Conservation (phyloP, 2,797 vertebrate genomes). For the Myotis planiceps region DNA sequence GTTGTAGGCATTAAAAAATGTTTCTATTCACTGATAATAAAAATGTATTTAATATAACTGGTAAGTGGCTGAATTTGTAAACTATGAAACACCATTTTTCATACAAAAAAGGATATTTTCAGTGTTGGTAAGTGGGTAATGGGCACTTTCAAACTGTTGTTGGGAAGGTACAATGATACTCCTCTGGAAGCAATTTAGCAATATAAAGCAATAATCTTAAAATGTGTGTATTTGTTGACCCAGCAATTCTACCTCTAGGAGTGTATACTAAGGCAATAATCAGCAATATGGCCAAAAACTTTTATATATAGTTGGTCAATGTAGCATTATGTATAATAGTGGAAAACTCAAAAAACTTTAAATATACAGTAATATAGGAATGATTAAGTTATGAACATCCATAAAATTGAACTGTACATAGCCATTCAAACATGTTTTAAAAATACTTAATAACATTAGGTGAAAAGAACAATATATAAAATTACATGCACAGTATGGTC, state of each 20-base stretch:
- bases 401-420: background rate
- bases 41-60: background rate
- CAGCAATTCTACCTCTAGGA: conserved; percentile 24
- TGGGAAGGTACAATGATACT: conserved; percentile 13
- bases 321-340: conserved; percentile 21
- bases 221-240: conserved; percentile 2
- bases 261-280: conserved; percentile 21
- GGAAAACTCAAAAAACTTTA: conserved; percentile 46
- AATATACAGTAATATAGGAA: conserved; percentile 21
- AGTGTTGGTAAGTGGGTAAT: background rate
- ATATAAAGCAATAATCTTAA: conserved; percentile 8
- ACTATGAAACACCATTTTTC: background rate
- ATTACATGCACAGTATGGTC: background rate
- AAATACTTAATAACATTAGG: conserved; percentile 6
- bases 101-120: background rate
- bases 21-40: conserved; percentile 3
- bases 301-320: conserved; percentile 1
- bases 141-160: background rate
- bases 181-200: conserved; percentile 64
- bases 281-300: background rate
- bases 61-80: too few species aligned
- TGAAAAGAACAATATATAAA: conserved; percentile 46
- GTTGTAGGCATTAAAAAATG: background rate
- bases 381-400: conserved; percentile 41
- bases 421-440: conserved; percentile 49